phyloP scores from a whole-genome alignment of 2,797 vertebrate species.

The Echiichthys vipera region DNA sequence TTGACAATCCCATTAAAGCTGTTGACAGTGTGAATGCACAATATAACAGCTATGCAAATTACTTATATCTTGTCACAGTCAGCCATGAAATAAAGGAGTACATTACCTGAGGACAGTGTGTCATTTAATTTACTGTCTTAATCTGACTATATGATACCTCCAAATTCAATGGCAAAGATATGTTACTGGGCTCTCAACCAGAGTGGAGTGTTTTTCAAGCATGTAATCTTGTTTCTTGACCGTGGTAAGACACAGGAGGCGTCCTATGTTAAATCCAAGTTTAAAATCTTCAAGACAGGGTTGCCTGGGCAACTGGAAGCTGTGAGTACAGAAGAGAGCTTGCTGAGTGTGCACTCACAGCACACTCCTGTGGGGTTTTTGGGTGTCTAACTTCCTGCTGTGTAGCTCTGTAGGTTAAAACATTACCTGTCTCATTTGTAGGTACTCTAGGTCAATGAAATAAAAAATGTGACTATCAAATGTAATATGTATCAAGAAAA shows the following conservation, averaged over 20 bases:
- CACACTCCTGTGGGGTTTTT: conserved; percentile 77
- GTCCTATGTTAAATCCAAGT: conserved; percentile 74
- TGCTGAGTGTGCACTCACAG: conserved; percentile 68
- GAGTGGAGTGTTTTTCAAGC: conserved; percentile 48
- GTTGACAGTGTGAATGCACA: conserved; percentile 76
- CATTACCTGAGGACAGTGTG: conserved; percentile 61
- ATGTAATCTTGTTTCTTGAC: conserved; percentile 73
- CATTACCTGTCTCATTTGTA: conserved; percentile 36
- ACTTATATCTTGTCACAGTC: conserved; percentile 61
- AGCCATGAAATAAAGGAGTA: conserved; percentile 60
- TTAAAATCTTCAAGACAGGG: conserved; percentile 79
- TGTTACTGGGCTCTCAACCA: conserved; percentile 46
- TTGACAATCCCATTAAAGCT: conserved; percentile 81
- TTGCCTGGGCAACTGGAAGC: conserved; percentile 84
- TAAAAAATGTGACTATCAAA: no score
- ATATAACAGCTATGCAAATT: conserved; percentile 79
- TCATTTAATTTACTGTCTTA: conserved; percentile 46
- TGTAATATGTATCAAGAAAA: no score
- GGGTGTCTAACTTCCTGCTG: conserved; percentile 71
- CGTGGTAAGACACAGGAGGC: conserved; percentile 67
- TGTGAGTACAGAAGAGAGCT: conserved; percentile 66
- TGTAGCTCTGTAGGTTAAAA: conserved; percentile 61
- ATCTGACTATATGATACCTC: conserved; percentile 41
- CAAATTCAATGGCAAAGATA: conserved; percentile 26
- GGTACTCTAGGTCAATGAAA: no score